Evolutionary conservation across 2,888 invertebrate species (phyloP).

Genomic region (Temnothorax unifasciatus): DNA sequence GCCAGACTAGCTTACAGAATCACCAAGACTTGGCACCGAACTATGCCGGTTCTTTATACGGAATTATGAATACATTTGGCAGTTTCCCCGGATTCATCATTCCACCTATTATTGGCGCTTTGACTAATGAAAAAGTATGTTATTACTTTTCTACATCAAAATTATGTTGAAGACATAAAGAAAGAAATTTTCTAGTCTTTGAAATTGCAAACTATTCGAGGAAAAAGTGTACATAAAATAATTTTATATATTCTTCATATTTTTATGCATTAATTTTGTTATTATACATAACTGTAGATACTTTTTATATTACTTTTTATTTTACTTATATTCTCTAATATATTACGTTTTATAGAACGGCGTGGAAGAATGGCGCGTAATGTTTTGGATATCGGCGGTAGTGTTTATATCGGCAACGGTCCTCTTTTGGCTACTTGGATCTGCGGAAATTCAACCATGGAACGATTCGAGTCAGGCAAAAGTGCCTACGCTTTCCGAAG

Average conservation of each 20-base stretch:
- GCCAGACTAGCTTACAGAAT: slow-evolving; percentile 84
- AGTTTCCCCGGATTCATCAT: slow-evolving; percentile 85
- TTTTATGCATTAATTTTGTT: not conserved
- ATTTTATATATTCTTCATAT: not conserved
- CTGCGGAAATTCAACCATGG: slow-evolving; percentile 91
- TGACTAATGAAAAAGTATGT: slow-evolving; percentile 81
- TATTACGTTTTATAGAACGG: slow-evolving; percentile 88
- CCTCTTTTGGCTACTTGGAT: slow-evolving; percentile 91
- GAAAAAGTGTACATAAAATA: not conserved
- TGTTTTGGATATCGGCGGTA: slow-evolving; percentile 91
- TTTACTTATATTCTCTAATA: slow-evolving; percentile 8
- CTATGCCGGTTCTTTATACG: slow-evolving; percentile 85
- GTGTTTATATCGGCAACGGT: slow-evolving; percentile 91
- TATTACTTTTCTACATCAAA: slow-evolving; percentile 1
- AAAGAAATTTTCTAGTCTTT: not conserved
- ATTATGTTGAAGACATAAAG: not conserved
- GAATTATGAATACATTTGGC: slow-evolving; percentile 85
- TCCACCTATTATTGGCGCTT: slow-evolving; percentile 81
- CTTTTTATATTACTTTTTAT: not conserved
- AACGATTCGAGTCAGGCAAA: slow-evolving; percentile 87
- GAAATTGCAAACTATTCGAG: not conserved
- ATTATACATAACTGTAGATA: not conserved
- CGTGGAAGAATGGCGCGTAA: slow-evolving; percentile 91
- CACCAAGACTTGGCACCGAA: slow-evolving; percentile 86
- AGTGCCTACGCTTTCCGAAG: slow-evolving; percentile 70